A percentile compares a stretch with the other conserved stretches of the same genome.
These are phyloP conservation scores for Dolichotis patagonum DNA, from an alignment of 2,113 vertebrate species.

Conservation along the genomic window DNA sequence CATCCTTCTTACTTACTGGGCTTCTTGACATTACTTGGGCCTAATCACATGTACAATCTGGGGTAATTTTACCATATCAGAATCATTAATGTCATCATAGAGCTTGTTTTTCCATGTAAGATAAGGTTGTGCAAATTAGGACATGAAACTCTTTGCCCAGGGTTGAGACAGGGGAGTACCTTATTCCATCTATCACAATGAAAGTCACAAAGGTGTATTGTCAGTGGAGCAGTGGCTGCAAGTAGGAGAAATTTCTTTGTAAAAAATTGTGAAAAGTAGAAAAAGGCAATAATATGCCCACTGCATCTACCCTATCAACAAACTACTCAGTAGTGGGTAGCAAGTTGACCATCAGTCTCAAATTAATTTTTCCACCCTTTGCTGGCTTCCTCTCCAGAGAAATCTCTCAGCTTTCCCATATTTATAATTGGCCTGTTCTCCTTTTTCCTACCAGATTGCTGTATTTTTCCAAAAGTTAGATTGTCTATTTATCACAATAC, in stretches of 20 bases:
- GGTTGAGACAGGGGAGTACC: not conserved
- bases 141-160: not conserved
- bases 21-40: not conserved
- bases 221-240: not conserved
- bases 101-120: not conserved
- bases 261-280: not conserved
- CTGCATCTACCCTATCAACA: not conserved
- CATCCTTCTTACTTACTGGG: not conserved
- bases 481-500: not conserved
- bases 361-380: not conserved
- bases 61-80: not conserved
- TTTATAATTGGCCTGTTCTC: not conserved
- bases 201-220: not conserved
- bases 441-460: not conserved
- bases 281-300: not conserved
- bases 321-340: not conserved
- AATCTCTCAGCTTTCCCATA: not conserved
- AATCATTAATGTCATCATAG: not conserved
- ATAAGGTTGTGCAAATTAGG: conserved; percentile 15
- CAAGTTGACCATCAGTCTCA: not conserved
- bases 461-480: not conserved
- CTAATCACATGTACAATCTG: not conserved
- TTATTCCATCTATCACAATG: not conserved
- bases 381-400: not conserved
- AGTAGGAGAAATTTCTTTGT: not conserved